Base-by-base conservation (phyloP, 2,888 invertebrate genomes). In the Heliconius charithonia region DNA sequence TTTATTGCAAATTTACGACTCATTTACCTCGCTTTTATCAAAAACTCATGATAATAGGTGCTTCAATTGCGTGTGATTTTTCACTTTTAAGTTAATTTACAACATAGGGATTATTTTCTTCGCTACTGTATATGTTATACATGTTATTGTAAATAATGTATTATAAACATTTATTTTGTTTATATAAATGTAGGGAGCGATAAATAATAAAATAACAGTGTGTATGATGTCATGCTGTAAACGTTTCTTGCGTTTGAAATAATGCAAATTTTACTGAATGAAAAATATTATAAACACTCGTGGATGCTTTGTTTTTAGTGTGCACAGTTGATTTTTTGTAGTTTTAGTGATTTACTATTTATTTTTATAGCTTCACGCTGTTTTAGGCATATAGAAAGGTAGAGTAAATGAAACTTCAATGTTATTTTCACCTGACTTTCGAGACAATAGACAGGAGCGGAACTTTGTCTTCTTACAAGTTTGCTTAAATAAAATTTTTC, bases 201-300 rank as follows among this genome's bases (percentile, higher is more conserved):
- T 73, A 73, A 59, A 59, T 59, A 73, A 37, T 65, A 67, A 77
- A 66, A 74, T 74, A 45, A 59, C 56, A 66, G 51, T 9, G n/a
- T 45, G 27, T 56, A 59, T 77, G 73, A 77, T 56, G 67, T 77
- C 77, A 73, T 19, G n/a, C n/a, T 77, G 29, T 71, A 32, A 9
- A 37, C 45, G 37, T 72, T 56, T 56, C 29, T 71, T 19, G 41
- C 22, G 4, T 51, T 32, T 63, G 32, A 72, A 56, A 56, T 37
- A 29, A 72, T 66, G n/a, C 22, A 37, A 66, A 27, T 66, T 65
- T 41, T 72, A 9, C 32, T 32, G 7, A n/a, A 72, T 69, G 41
- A 69, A 56, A 10, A 12, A 10, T 29, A 4, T 56, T 22, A 25
- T 41, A 13, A 69, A 25, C 19, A 51, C 22, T 0, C 7, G 2